Percentiles rank a stretch among this genome's conserved stretches.
Evolutionary conservation across 2,797 vertebrate species (phyloP).

Genomic region (Peromyscus melanophrys): DNA sequence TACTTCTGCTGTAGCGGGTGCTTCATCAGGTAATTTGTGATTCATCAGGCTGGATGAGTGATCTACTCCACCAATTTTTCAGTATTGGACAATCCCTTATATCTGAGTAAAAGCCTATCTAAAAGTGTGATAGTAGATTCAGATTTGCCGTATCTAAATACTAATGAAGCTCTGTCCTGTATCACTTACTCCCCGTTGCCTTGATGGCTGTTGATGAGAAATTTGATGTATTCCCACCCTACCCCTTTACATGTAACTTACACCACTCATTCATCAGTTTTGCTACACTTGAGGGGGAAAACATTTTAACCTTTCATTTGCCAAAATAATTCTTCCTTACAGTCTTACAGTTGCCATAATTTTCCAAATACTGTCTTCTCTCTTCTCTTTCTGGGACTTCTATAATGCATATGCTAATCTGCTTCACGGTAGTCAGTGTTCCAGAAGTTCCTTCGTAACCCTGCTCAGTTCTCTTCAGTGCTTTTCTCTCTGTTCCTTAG

Average conservation of each 20-base stretch:
- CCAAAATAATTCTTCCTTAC: not conserved
- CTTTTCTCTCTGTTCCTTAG: not conserved
- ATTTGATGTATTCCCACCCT: not conserved
- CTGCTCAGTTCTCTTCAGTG: not conserved
- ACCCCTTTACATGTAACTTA: not conserved
- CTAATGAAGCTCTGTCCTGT: not conserved
- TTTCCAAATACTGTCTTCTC: not conserved
- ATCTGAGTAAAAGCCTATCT: constrained; percentile 16
- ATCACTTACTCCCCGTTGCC: not conserved
- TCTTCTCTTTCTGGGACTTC: not conserved
- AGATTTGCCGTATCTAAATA: not conserved
- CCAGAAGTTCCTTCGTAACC: not conserved
- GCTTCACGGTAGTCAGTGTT: not conserved
- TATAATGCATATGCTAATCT: not conserved
- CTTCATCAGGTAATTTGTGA: not conserved
- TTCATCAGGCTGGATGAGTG: not conserved
- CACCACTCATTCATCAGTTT: not conserved
- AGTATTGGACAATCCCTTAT: not conserved
- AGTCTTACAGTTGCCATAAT: not conserved
- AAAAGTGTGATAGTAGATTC: not conserved
- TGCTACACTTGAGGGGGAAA: not conserved
- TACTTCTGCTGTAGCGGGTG: not conserved
- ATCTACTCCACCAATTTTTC: not conserved
- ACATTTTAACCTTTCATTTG: not conserved
- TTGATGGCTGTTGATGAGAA: not conserved